A percentile compares a stretch with the other conserved stretches of the same genome.
phyloP scores from a whole-genome alignment of 92 coral and sea anemone genomes.

The Phymanthus crucifer region DNA sequence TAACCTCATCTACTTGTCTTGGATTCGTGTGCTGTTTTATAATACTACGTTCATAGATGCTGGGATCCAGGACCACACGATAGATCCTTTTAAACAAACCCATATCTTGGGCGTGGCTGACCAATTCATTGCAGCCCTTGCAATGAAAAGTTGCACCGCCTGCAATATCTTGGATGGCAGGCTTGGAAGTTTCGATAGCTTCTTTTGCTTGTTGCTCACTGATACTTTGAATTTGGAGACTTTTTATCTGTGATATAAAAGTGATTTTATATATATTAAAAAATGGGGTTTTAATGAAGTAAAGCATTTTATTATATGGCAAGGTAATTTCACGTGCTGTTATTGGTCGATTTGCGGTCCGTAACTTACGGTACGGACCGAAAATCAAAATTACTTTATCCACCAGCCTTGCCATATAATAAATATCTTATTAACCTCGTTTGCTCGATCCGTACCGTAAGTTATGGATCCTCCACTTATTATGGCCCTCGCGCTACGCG shows the following conservation, averaged over 20 bases:
- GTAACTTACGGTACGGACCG: no score
- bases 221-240: not conserved
- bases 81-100: conserved; percentile 2
- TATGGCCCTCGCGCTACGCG: no score
- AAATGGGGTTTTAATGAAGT: no score
- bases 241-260: not conserved
- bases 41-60: conserved; percentile 31
- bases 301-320: no score
- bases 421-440: no score
- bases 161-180: not conserved
- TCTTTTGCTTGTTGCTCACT: not conserved
- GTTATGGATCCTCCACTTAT: no score
- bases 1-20: conserved; percentile 12
- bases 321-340: no score
- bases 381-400: no score
- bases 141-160: conserved; percentile 51
- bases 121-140: conserved; percentile 45
- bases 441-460: no score
- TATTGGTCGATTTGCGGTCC: no score
- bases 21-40: conserved; percentile 37
- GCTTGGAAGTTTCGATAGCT: not conserved
- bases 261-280: no score
- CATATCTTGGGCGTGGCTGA: conserved; percentile 54
- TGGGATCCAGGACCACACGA: conserved; percentile 36
- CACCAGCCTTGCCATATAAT: no score